phyloP scores from a whole-genome alignment of 2,888 invertebrate genomes.

The Diploptera punctata region DNA sequence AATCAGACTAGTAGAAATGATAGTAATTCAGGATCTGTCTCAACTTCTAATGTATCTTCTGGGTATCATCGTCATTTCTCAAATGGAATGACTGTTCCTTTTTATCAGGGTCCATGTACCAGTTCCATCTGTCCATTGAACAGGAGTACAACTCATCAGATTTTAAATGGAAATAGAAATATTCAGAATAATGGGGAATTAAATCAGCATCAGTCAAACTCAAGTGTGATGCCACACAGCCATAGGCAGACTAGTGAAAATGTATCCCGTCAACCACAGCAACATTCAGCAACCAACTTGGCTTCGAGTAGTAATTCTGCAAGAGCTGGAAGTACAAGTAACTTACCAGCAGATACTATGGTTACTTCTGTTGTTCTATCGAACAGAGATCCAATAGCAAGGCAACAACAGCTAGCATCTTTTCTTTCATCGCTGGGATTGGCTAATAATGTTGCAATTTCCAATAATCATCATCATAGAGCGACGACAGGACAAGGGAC shows the following conservation, averaged over 20 bases:
- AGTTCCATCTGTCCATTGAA: neutral
- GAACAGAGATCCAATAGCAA: neutral
- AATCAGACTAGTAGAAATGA: neutral
- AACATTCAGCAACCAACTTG: neutral
- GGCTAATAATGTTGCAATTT: neutral
- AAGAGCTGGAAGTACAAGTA: neutral
- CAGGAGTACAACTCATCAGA: neutral
- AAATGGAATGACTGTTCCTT: neutral
- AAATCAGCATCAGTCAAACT: too few relatives aligned
- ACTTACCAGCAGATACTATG: constrained; percentile 21
- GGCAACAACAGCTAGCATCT: constrained; percentile 37
- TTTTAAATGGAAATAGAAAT: neutral
- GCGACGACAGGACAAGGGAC: neutral
- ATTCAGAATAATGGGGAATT: too few relatives aligned
- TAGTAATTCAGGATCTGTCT: neutral
- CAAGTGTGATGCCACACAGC: too few relatives aligned
- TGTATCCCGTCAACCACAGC: neutral
- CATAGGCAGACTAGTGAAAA: neutral
- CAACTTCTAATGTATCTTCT: neutral
- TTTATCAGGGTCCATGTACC: neutral
- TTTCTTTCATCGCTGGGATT: constrained; percentile 37
- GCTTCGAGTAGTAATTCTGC: neutral
- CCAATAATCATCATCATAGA: neutral
- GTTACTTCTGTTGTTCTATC: constrained; percentile 31
- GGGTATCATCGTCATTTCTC: neutral